Evolutionary conservation across 2,888 invertebrate genomes (phyloP).

Genomic region (Peribatodes rhomboidaria): DNA sequence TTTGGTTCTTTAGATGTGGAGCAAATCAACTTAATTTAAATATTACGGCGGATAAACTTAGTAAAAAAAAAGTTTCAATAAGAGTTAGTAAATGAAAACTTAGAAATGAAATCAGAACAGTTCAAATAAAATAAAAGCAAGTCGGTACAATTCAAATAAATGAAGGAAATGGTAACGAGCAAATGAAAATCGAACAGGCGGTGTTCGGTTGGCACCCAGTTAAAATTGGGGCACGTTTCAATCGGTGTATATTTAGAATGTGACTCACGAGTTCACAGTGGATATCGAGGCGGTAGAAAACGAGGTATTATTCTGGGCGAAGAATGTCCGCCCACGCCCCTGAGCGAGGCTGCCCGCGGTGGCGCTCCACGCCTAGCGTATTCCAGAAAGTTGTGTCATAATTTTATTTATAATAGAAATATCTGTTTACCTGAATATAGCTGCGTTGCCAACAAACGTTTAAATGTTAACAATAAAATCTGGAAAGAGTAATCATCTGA

Average conservation of each 20-base stretch:
- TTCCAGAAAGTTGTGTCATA: constrained; percentile 52
- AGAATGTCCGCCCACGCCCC: constrained; percentile 73
- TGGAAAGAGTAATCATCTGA: constrained; percentile 2
- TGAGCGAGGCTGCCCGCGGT: constrained; percentile 17
- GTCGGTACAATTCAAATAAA: constrained; percentile 2
- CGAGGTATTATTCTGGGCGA: constrained; percentile 72
- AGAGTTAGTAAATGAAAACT: not conserved
- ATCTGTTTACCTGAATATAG: constrained; percentile 26
- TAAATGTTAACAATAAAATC: constrained; percentile 26
- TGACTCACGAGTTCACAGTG: constrained; percentile 75
- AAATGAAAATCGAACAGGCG: constrained; percentile 9
- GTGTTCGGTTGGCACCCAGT: constrained; percentile 51
- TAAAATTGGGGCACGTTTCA: constrained; percentile 74
- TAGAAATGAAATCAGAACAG: constrained; percentile 6
- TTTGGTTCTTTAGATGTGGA: not conserved
- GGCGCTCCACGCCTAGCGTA: constrained; percentile 39
- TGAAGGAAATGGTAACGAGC: not conserved
- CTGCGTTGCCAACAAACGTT: constrained; percentile 14
- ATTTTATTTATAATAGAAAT: constrained; percentile 38
- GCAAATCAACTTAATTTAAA: not conserved
- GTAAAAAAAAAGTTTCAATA: not conserved
- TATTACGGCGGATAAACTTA: no score
- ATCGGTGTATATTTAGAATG: constrained; percentile 75
- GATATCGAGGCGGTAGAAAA: constrained; percentile 73
- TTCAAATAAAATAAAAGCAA: constrained; percentile 20